These are phyloP conservation scores for Amblyteles armatorius DNA, from an alignment of 2,888 invertebrate genomes.

Conservation along the genomic window DNA sequence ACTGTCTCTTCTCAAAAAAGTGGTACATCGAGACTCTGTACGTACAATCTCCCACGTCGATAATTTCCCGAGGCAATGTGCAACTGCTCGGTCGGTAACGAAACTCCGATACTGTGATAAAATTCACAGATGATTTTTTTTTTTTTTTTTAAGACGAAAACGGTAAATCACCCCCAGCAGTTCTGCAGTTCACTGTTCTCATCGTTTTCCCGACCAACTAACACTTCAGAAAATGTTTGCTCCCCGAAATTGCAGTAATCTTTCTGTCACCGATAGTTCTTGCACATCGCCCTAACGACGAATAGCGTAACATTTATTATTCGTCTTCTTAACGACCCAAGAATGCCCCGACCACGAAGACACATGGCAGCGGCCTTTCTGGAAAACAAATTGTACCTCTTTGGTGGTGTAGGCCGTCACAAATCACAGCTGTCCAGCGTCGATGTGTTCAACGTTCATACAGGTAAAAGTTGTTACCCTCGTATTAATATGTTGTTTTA, in stretches of 20 bases:
- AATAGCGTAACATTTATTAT: background rate
- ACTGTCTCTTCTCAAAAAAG: slow-evolving; percentile 77
- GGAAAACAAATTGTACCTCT: slow-evolving; percentile 74
- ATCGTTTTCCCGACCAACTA: too few relatives aligned
- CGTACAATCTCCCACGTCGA: slow-evolving; percentile 13
- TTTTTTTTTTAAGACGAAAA: too few relatives aligned
- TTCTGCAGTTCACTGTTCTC: too few relatives aligned
- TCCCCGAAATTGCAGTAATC: too few relatives aligned
- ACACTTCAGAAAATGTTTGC: too few relatives aligned
- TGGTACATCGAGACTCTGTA: slow-evolving; percentile 77
- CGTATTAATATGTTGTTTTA: background rate
- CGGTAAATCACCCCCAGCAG: too few relatives aligned
- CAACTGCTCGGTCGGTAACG: background rate
- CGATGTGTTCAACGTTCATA: slow-evolving; percentile 75
- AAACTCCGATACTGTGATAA: too few relatives aligned
- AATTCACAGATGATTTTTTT: too few relatives aligned
- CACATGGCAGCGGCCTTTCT: slow-evolving; percentile 78
- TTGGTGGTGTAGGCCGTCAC: slow-evolving; percentile 78
- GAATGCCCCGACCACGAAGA: slow-evolving; percentile 74
- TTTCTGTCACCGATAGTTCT: too few relatives aligned
- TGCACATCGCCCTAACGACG: background rate
- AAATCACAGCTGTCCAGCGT: slow-evolving; percentile 74
- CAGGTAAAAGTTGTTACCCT: slow-evolving; percentile 65
- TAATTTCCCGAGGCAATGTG: background rate
- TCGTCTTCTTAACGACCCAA: slow-evolving; percentile 40